Percentiles rank a stretch among this genome's conserved stretches.
phyloP scores from a whole-genome alignment of 1,140 invertebrate species.

The Phthorimaea operculella region DNA sequence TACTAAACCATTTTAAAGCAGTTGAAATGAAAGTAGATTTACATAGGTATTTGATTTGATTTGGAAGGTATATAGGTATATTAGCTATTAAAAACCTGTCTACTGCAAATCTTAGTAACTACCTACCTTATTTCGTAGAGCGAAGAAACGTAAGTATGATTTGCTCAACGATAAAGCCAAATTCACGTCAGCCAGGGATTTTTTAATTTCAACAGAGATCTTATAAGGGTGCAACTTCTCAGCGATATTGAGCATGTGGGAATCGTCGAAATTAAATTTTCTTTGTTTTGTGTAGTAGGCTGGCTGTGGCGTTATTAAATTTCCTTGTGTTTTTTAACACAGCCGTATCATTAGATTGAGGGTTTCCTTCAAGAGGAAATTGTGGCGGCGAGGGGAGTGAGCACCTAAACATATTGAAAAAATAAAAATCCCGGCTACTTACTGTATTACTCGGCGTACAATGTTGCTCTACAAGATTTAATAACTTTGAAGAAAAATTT shows the following conservation, averaged over 20 bases:
- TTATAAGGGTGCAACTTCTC: constrained; percentile 41
- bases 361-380: constrained; percentile 67
- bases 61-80: no score
- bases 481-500: background rate
- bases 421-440: constrained; percentile 64
- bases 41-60: no score
- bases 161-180: background rate
- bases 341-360: constrained; percentile 69
- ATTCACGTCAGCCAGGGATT: constrained; percentile 7
- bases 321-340: constrained; percentile 69
- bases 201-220: constrained; percentile 42
- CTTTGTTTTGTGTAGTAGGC: constrained; percentile 59
- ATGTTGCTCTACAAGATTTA: constrained; percentile 32
- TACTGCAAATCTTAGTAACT: no score
- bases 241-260: constrained; percentile 63
- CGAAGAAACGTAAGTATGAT: no score
- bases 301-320: constrained; percentile 65
- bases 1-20: no score
- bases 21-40: no score
- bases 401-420: constrained; percentile 66
- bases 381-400: constrained; percentile 61
- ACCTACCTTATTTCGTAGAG: no score
- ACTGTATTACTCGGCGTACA: constrained; percentile 16
- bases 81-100: no score
- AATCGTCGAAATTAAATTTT: constrained; percentile 66